phyloP scores from a whole-genome alignment of 2,113 vertebrate genomes.

The Percopsis transmontana region DNA sequence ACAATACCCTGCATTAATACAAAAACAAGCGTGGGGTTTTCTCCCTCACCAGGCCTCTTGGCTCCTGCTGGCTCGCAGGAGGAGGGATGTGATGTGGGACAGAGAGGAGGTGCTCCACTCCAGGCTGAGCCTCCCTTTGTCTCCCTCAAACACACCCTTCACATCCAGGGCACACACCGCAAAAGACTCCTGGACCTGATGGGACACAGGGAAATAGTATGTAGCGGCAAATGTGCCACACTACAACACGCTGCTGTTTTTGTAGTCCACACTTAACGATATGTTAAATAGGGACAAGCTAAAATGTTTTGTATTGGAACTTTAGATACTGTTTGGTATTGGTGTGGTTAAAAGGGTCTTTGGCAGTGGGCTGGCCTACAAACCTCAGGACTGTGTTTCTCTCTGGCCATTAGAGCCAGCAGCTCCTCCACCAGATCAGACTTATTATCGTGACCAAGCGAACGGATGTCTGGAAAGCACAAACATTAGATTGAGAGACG shows the following conservation, averaged over 20 bases:
- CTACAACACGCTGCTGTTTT: neutral
- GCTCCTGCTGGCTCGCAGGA: slow-evolving; percentile 80
- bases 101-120: slow-evolving; percentile 75
- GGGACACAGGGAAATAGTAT: neutral
- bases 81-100: slow-evolving; percentile 67
- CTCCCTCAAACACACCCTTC: slow-evolving; percentile 63
- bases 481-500: neutral
- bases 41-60: slow-evolving; percentile 84
- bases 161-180: slow-evolving; percentile 86
- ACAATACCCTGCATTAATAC: too few species aligned
- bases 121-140: slow-evolving; percentile 10
- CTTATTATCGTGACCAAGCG: slow-evolving; percentile 75
- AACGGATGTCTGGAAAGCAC: slow-evolving; percentile 76
- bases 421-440: slow-evolving; percentile 79
- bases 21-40: neutral
- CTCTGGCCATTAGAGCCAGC: slow-evolving; percentile 87
- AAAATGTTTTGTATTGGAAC: too few species aligned
- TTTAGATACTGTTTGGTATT: too few species aligned
- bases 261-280: too few species aligned
- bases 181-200: slow-evolving; percentile 84
- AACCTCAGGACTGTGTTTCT: slow-evolving; percentile 85
- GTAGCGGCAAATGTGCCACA: too few species aligned
- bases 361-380: slow-evolving; percentile 24
- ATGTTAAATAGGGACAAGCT: too few species aligned
- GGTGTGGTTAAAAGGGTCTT: neutral